Evolutionary conservation across 2,888 invertebrate genomes (phyloP), one percentile per base, ranked within the genome.

Genomic region (Chrysolina americana): DNA sequence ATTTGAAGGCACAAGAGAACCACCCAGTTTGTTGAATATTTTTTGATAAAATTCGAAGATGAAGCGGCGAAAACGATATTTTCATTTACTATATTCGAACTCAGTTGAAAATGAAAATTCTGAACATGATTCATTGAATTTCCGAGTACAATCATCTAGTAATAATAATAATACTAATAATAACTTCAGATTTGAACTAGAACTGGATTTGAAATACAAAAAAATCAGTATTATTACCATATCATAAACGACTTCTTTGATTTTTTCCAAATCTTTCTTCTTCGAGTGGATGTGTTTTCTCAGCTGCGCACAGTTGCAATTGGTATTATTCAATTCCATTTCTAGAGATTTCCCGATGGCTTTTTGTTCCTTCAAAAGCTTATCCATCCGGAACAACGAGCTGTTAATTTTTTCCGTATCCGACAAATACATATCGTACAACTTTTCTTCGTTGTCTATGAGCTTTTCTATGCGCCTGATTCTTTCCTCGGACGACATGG

Each of bases 241-340:
- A 50, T 89, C 88, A 79, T 93, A 93, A 10, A 91, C 87, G 0
- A 90, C 87, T 86, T 93, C 93, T 77, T 91, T 92, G 78, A 91
- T 71, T 71, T 90, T 62, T 83, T 88, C 80, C n/a, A 92, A 81
- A 48, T 88, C 88, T 73, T 88, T 89, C 80, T 90, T 89, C n/a
- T 89, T 83, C 19, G 83, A 84, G 2, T 84, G 85, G 69, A 89
- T 89, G 78, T 89, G 90, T 76, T 84, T 87, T 28, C 89, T 88
- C 76, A 91, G 77, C 78, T 90, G 90, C 77, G 77, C 76, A 41
- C 79, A 89, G 89, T 89, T 86, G 90, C 91, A 84, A 91, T 86
- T 64, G 86, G 70, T 48, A 47, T 80, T 87, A 79, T 92, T 92
- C 5, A 91, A 86, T 0, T 90, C 87, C 82, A 92, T 91, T 76